phyloP scores from a whole-genome alignment of 2,888 invertebrate genomes.

The Lycaena phlaeas region DNA sequence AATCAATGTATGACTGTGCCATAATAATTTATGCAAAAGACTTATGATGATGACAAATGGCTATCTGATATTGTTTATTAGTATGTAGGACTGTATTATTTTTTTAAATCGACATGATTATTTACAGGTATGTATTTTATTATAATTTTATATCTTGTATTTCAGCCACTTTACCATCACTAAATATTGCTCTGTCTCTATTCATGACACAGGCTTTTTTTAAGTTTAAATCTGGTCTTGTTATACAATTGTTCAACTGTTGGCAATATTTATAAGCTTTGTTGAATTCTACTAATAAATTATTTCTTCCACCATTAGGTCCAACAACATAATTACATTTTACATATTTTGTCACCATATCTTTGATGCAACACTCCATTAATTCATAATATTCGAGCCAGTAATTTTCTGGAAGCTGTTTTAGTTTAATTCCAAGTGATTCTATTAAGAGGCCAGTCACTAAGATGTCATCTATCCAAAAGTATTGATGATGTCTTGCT shows the following conservation, averaged over 20 bases:
- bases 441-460: slow-evolving; percentile 85
- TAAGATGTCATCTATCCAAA: slow-evolving; percentile 95
- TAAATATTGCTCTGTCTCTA: slow-evolving; percentile 45
- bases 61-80: neutral
- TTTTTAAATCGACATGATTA: no score
- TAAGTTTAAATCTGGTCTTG: slow-evolving; percentile 61
- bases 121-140: no score
- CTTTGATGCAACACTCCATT: slow-evolving; percentile 81
- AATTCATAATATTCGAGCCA: slow-evolving; percentile 82
- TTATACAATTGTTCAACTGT: slow-evolving; percentile 57
- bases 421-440: slow-evolving; percentile 67
- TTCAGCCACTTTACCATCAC: slow-evolving; percentile 33
- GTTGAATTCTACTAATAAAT: slow-evolving; percentile 78
- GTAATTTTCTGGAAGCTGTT: slow-evolving; percentile 69
- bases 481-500: slow-evolving; percentile 75
- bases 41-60: neutral
- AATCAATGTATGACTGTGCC: neutral
- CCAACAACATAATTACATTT: slow-evolving; percentile 81
- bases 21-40: neutral
- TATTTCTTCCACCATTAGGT: slow-evolving; percentile 83
- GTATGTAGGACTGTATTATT: no score
- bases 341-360: slow-evolving; percentile 67
- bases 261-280: slow-evolving; percentile 75
- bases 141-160: slow-evolving; percentile 25
- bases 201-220: slow-evolving; percentile 73